These are phyloP conservation scores for Lamproptera curius DNA, from an alignment of 2,888 invertebrate species.

Conservation along the genomic window DNA sequence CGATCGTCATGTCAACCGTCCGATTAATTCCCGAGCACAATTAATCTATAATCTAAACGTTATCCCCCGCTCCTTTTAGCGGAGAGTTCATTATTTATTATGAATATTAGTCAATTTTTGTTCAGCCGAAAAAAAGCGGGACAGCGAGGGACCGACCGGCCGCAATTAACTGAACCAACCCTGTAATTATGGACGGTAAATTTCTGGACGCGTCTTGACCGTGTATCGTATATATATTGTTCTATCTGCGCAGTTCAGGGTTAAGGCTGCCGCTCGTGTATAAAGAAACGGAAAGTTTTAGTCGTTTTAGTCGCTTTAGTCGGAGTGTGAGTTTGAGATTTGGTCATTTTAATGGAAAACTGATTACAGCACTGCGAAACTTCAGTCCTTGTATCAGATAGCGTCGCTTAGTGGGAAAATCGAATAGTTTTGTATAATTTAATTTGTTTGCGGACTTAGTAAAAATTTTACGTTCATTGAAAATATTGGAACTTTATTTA, in stretches of 20 bases:
- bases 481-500: too few species aligned
- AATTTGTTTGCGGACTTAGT: too few species aligned
- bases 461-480: too few species aligned
- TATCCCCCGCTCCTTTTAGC: constrained; percentile 61
- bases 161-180: constrained; percentile 90
- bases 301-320: too few species aligned
- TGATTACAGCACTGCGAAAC: too few species aligned
- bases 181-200: constrained; percentile 93
- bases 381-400: too few species aligned
- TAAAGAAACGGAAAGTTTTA: constrained; percentile 17
- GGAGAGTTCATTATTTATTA: constrained; percentile 77
- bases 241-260: constrained; percentile 64
- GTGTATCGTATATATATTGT: too few species aligned
- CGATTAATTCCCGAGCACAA: constrained; percentile 47
- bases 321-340: too few species aligned
- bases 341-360: too few species aligned
- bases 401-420: too few species aligned
- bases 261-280: constrained; percentile 39
- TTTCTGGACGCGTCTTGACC: constrained; percentile 83
- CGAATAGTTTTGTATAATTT: too few species aligned
- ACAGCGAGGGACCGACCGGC: constrained; percentile 61
- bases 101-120: constrained; percentile 79
- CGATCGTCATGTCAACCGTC: constrained; percentile 25
- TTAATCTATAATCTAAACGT: constrained; percentile 69
- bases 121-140: constrained; percentile 74